Percentiles rank a stretch among this genome's conserved stretches.
These are phyloP conservation scores for Axea sp. DNA, from an alignment of 2,888 invertebrate genomes.

Conservation along the genomic window DNA sequence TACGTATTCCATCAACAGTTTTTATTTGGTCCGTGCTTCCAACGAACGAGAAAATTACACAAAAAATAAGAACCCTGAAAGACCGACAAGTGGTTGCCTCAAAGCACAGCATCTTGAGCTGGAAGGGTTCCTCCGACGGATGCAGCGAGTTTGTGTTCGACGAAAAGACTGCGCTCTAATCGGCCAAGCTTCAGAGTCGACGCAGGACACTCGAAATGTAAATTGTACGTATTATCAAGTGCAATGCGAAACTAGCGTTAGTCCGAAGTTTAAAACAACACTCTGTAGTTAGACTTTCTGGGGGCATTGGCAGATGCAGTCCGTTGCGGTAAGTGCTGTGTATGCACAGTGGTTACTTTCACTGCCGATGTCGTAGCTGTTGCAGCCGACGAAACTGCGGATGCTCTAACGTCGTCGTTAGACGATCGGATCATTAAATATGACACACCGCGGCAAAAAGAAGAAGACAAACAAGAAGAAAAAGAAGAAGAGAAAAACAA, in stretches of 20 bases:
- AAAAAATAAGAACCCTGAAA: constrained; percentile 26
- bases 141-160: constrained; percentile 25
- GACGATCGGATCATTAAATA: no score
- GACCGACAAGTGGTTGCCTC: constrained; percentile 3
- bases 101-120: constrained; percentile 36
- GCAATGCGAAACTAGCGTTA: constrained; percentile 55
- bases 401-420: constrained; percentile 26
- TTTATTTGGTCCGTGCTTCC: constrained; percentile 13
- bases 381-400: constrained; percentile 27
- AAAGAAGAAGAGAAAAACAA: neutral
- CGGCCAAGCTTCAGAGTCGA: constrained; percentile 6
- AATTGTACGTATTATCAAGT: constrained; percentile 53
- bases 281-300: constrained; percentile 66
- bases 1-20: constrained; percentile 40
- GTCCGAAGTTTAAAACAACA: constrained; percentile 65
- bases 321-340: constrained; percentile 67
- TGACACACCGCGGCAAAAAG: neutral
- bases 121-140: constrained; percentile 22
- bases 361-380: constrained; percentile 63
- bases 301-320: constrained; percentile 73
- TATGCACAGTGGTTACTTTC: constrained; percentile 67
- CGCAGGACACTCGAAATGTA: constrained; percentile 46
- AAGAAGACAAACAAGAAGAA: neutral
- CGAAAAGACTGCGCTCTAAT: constrained; percentile 36
- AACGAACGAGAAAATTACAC: constrained; percentile 15